Percentiles rank a stretch among this genome's conserved stretches.
These are phyloP conservation scores for Peromyscus attwateri DNA, from an alignment of 2,797 vertebrate species.

Conservation along the genomic window DNA sequence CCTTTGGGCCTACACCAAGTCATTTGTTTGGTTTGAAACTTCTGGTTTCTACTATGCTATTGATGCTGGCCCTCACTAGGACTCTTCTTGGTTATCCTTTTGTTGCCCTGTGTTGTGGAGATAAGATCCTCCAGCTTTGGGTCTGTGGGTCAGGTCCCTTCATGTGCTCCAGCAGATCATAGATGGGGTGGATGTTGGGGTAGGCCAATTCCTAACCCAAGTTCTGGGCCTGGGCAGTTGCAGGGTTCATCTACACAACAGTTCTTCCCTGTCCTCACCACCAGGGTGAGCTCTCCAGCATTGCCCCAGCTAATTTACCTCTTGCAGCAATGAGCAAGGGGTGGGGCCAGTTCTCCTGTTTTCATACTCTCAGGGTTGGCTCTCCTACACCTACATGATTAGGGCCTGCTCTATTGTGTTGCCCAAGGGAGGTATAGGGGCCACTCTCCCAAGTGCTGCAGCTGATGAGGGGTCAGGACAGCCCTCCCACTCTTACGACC, in stretches of 20 bases:
- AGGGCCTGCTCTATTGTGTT: not conserved
- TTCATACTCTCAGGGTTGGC: not conserved
- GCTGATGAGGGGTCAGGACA: not conserved
- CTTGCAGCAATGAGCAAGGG: not conserved
- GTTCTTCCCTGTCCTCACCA: not conserved
- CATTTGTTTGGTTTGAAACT: not conserved
- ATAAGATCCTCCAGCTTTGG: not conserved
- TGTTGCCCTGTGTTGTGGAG: not conserved
- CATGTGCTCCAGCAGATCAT: not conserved
- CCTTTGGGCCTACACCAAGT: not conserved
- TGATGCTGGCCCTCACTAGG: not conserved
- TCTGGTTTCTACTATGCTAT: not conserved
- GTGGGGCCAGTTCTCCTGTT: not conserved
- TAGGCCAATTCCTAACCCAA: not conserved
- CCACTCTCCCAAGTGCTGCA: not conserved
- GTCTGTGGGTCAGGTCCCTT: not conserved
- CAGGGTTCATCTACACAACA: not conserved
- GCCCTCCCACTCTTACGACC: not conserved
- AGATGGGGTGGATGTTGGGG: not conserved
- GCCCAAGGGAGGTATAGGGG: not conserved
- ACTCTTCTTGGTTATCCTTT: not conserved
- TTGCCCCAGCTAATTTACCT: not conserved
- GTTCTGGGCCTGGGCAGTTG: not conserved
- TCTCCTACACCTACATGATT: not conserved
- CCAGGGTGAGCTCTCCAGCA: not conserved